phyloP scores from a whole-genome alignment of 1,140 invertebrate species.

The Zaprionus kolodkinae region DNA sequence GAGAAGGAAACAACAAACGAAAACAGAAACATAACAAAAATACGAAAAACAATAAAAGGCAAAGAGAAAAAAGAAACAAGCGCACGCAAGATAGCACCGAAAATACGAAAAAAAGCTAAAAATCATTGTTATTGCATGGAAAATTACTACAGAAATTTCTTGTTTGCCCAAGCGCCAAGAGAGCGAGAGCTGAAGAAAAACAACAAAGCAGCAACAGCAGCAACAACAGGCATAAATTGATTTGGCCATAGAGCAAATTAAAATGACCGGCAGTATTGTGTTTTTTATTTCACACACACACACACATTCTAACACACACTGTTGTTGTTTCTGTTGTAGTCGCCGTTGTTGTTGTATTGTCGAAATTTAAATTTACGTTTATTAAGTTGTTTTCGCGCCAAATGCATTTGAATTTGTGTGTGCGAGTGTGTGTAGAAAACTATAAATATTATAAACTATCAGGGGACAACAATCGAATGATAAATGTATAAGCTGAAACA shows the following conservation, averaged over 20 bases:
- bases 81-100: constrained; percentile 51
- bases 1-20: constrained; percentile 1
- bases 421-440: constrained; percentile 11
- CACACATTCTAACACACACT: constrained; percentile 40
- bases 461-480: constrained; percentile 16
- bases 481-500: constrained; percentile 38
- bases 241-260: constrained; percentile 65
- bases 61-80: constrained; percentile 23
- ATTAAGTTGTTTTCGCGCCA: constrained; percentile 60
- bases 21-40: constrained; percentile 16
- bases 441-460: constrained; percentile 23
- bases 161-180: constrained; percentile 46
- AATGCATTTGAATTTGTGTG: constrained; percentile 52
- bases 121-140: constrained; percentile 83
- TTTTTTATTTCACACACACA: constrained; percentile 20
- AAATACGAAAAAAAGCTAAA: constrained; percentile 55
- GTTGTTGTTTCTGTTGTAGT: no score
- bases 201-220: constrained; percentile 44
- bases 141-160: constrained; percentile 79
- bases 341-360: constrained; percentile 33
- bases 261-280: constrained; percentile 57
- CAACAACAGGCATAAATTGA: constrained; percentile 69
- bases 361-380: constrained; percentile 56
- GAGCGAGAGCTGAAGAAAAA: constrained; percentile 47
- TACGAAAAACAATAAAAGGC: constrained; percentile 12